Base-by-base conservation (phyloP, 2,113 vertebrate genomes). In the Xiphophorus couchianus region DNA sequence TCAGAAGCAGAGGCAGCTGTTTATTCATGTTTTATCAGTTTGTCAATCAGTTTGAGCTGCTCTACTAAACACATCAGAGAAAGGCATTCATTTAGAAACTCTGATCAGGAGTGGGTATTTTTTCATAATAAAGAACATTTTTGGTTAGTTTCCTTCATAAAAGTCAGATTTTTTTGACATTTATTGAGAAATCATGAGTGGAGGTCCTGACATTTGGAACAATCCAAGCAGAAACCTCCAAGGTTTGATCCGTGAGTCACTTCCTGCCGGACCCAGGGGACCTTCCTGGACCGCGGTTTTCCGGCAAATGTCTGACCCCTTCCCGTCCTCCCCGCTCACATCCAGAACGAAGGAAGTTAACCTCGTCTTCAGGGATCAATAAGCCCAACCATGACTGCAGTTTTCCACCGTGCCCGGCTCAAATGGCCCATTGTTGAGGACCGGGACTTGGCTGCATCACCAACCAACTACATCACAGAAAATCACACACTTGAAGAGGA, bases 301-400 rank as follows among this genome's bases (percentile, higher is more conserved):
- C 64, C 28, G 69, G 6, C 74, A 70, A 71, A 73, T 54, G 27
- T 11, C n/a, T 30, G 80, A 81, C 31, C 62, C 37, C 33, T n/a
- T 37, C 69, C 48, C 69, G 30, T 27, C n/a, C 44, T 19, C 31
- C 17, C 17, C 17, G 14, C 44, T 48, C 44, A 62, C 58, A 39
- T 73, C 33, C 62, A 39, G 54, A 27, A 15, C 31, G 39, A 7
- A 66, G 77, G 70, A 69, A 33, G 63, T 22, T 5, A 9, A 61
- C 51, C 42, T 73, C 65, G 61, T 75, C 88, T 48, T 66, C 48
- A 5, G 76, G 83, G 76, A 82, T 76, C 84, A 76, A 77, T 82
- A 76, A 82, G 72, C 30, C 3, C 14, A 25, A 70, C 69, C 22
- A 3, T 33, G 66, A 30, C 42, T 48, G 27, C 65, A 60, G 51